phyloP scores from a whole-genome alignment of 2,113 vertebrate genomes.

The Columba livia region DNA sequence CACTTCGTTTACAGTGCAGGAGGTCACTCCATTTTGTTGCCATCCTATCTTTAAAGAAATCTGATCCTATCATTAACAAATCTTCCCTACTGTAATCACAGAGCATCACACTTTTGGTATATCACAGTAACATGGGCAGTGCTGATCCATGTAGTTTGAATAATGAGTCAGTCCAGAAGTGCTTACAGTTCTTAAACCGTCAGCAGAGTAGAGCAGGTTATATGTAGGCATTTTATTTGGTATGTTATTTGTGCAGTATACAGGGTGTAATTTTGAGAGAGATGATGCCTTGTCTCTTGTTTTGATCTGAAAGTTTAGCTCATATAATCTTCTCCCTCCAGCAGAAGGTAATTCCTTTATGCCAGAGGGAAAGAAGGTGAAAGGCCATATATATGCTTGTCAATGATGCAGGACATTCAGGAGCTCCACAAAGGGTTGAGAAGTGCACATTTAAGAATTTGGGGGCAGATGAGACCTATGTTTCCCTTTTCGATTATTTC shows the following conservation, averaged over 20 bases:
- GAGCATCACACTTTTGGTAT: neutral
- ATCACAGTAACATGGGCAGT: neutral
- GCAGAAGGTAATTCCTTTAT: neutral
- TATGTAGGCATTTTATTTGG: neutral
- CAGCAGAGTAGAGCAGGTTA: neutral
- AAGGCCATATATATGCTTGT: neutral
- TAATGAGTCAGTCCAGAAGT: neutral
- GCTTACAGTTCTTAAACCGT: neutral
- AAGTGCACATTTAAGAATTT: neutral
- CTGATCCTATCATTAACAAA: neutral
- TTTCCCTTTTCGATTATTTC: neutral
- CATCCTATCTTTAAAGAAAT: neutral
- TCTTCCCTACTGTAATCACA: neutral
- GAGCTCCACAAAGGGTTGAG: rapidly evolving
- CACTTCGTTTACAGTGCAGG: neutral
- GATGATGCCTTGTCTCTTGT: neutral
- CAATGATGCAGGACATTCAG: neutral
- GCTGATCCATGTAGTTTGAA: neutral
- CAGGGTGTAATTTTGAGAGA: neutral
- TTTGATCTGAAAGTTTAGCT: neutral
- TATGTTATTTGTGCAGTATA: neutral
- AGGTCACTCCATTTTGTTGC: neutral
- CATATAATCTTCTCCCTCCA: neutral
- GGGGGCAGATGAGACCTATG: no score
- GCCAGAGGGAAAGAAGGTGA: neutral